These are phyloP conservation scores for Muscidifurax raptorellus DNA, from an alignment of 1,140 invertebrate genomes.

Conservation along the genomic window DNA sequence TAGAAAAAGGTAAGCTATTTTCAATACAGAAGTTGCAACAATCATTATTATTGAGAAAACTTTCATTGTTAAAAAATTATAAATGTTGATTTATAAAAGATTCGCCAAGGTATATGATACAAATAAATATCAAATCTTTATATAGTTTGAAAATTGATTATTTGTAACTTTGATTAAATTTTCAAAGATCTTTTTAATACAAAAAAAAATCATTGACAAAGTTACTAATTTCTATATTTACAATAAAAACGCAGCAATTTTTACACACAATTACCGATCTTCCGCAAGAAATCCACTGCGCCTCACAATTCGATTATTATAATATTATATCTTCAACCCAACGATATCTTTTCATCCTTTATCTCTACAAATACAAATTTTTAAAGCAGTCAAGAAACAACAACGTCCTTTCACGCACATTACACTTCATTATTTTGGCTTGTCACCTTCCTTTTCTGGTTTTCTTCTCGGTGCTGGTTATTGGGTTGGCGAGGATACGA, in stretches of 20 bases:
- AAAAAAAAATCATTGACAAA: conserved; percentile 46
- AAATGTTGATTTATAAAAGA: conserved; percentile 32
- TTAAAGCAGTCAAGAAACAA: conserved; percentile 45
- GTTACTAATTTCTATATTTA: conserved; percentile 51
- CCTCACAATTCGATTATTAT: conserved; percentile 39
- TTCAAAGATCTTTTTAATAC: conserved; percentile 41
- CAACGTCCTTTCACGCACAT: conserved; percentile 28
- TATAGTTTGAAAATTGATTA: conserved; percentile 50
- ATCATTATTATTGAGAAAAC: not conserved
- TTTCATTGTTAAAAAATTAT: not conserved
- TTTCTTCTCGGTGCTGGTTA: conserved; percentile 53
- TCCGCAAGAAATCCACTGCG: not conserved
- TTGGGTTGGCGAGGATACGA: conserved; percentile 56
- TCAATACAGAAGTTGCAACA: not conserved
- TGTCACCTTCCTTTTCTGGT: conserved; percentile 5
- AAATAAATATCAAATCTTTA: conserved; percentile 50
- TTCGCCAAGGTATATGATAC: conserved; percentile 32
- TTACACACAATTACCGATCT: not conserved
- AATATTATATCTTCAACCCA: conserved; percentile 27
- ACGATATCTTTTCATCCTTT: conserved; percentile 29
- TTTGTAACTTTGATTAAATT: conserved; percentile 36
- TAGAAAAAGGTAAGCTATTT: not conserved
- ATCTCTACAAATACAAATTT: conserved; percentile 47
- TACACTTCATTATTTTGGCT: conserved; percentile 13
- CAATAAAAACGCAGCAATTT: conserved; percentile 48